Base-by-base conservation (phyloP, 35 echinoderm and acorn worm genomes). In the Heliocidaris tuberculata region DNA sequence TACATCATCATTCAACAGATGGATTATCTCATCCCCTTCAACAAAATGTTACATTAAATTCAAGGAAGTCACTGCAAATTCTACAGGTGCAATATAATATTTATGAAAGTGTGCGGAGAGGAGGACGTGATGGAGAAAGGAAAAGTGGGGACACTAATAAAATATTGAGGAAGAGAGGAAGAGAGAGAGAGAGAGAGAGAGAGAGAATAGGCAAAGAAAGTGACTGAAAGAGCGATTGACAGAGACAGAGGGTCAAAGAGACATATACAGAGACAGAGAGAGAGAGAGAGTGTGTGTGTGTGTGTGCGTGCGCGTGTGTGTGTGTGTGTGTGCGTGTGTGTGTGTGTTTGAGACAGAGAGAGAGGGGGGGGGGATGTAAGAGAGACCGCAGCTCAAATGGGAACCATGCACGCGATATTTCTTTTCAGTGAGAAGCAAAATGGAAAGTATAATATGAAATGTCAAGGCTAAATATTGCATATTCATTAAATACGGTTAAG, bases 401-500 rank as follows among this genome's bases (percentile, higher is more conserved):
- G 19, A 5, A 71, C 65, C 21, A 78, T 78, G 65, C 65, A 78
- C 65, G 65, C 65, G 27, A 27, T 78, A 78, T 78, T 78, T 27
- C 19, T n/a, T 7, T 78, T 78, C 21, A 78, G 11, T 10, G 65
- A 78, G 65, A 21, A 78, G 19, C 52, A 56, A 56, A 21, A 27
- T 8, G 65, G 19, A 78, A 70, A n/a, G 52, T 56, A 56, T 13
- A 15, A 12, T 56, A 12, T 13, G 52, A 56, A 10, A 86, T 9
- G 9, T 24, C 85, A 86, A 86, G 85, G 85, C 31, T 21, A 86
- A 29, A 86, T 30, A 47, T 32, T 89, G 31, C 87, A 89, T 32
- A 88, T 88, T 88, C 86, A 88, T 88, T 88, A 88, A 21, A 16
- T 15, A 89, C 21, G 6, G 85, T 32, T 30, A 86, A 86, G 85